These are phyloP conservation scores for Drosophila affinis DNA, from an alignment of 2,888 invertebrate species.

Conservation along the genomic window DNA sequence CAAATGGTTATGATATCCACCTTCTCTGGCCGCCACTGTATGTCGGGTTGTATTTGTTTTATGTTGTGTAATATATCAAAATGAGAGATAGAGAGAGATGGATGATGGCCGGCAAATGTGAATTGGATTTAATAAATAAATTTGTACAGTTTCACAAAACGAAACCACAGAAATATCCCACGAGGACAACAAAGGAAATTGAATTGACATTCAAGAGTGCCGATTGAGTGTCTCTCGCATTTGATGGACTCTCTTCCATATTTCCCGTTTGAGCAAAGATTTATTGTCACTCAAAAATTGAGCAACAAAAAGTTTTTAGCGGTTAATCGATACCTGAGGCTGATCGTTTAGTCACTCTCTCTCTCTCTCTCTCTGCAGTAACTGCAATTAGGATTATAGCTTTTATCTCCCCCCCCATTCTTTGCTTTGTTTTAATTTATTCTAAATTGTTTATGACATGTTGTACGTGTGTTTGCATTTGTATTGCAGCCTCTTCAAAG, in stretches of 20 bases:
- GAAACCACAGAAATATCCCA: constrained; percentile 12
- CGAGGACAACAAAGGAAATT: neutral
- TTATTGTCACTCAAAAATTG: neutral
- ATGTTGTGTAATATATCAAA: constrained; percentile 57
- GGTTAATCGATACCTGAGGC: neutral
- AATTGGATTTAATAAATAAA: constrained; percentile 46
- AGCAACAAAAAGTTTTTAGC: neutral
- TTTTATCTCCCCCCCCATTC: constrained; percentile 2
- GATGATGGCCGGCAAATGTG: constrained; percentile 31
- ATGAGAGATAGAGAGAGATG: constrained; percentile 50
- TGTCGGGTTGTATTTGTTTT: constrained; percentile 38
- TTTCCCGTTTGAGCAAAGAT: neutral
- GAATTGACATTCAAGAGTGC: neutral
- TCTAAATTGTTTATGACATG: constrained; percentile 45
- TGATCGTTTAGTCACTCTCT: neutral
- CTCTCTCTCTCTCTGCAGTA: constrained; percentile 25
- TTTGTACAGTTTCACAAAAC: constrained; percentile 11
- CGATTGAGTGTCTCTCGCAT: neutral
- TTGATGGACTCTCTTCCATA: neutral
- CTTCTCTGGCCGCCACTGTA: constrained; percentile 9
- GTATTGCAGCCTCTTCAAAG: constrained; percentile 31
- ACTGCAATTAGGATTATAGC: constrained; percentile 58
- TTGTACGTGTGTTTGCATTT: constrained; percentile 20
- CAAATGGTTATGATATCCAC: neutral
- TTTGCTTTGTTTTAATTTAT: constrained; percentile 40